These are phyloP conservation scores for Rhabdophis nuchalis DNA, from an alignment of 2,797 vertebrate species.

Conservation along the genomic window DNA sequence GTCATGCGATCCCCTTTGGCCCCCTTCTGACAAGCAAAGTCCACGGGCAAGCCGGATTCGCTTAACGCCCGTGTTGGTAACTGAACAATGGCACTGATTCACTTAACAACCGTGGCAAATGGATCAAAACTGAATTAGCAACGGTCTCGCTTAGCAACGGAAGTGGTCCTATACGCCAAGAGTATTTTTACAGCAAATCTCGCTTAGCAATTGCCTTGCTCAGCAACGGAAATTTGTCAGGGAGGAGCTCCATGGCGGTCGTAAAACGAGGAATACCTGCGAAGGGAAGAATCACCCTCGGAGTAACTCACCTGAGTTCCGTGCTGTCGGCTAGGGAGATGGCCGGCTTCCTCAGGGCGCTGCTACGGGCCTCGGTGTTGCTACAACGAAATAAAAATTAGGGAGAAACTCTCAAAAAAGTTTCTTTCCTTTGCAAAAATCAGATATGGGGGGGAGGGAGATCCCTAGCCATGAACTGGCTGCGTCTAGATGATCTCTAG, in stretches of 20 bases:
- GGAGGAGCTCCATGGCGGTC: accelerated
- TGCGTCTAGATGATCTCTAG: no score
- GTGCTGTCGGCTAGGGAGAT: conserved; percentile 96
- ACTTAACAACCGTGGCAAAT: background rate
- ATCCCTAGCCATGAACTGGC: background rate
- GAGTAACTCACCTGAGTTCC: conserved; percentile 82
- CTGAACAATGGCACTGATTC: background rate
- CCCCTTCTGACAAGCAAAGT: background rate
- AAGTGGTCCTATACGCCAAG: background rate
- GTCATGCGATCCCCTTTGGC: background rate
- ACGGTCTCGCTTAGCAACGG: background rate
- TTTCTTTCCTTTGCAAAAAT: background rate
- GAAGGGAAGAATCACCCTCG: background rate
- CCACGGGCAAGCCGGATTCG: background rate
- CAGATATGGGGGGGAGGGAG: background rate
- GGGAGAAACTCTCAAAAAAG: accelerated
- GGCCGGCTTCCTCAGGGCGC: conserved; percentile 88
- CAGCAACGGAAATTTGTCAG: background rate
- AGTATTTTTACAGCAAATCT: background rate
- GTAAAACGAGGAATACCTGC: background rate
- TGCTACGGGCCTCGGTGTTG: conserved; percentile 93
- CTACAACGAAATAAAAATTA: conserved; percentile 61
- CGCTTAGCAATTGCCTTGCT: background rate
- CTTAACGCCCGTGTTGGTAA: background rate
- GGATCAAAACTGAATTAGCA: background rate